phyloP scores from a whole-genome alignment of 1,140 invertebrate genomes.

The Cyphomyrmex costatus region DNA sequence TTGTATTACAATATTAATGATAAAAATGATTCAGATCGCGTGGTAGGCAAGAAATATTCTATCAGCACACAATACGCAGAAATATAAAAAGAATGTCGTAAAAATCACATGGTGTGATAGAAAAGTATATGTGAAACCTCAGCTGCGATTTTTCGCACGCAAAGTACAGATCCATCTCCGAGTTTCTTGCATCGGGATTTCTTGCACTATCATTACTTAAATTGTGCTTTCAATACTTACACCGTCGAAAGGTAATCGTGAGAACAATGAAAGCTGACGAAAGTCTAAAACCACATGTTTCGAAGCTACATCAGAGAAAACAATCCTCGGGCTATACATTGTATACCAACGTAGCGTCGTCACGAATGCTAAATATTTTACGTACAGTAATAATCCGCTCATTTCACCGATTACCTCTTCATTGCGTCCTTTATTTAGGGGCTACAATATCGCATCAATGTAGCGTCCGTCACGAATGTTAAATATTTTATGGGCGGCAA shows the following conservation, averaged over 20 bases:
- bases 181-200: neutral
- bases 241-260: neutral
- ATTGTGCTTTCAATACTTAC: neutral
- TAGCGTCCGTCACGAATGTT: neutral
- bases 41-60: neutral
- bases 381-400: neutral
- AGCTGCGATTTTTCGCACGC: neutral
- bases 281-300: neutral
- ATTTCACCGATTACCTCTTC: neutral
- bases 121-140: neutral
- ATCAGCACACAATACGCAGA: neutral
- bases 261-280: slow-evolving; percentile 9
- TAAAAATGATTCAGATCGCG: neutral
- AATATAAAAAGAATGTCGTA: neutral
- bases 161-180: neutral
- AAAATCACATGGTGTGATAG: neutral
- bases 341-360: neutral
- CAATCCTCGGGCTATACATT: neutral
- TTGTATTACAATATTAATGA: neutral
- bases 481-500: slow-evolving; percentile 13
- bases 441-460: neutral
- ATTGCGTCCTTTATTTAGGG: neutral
- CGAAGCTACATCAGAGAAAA: neutral
- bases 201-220: neutral
- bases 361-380: slow-evolving; percentile 16